Percentiles rank a stretch among this genome's conserved stretches.
Conservation (phyloP, 2,888 invertebrate species). For the Eulithis prunata region DNA sequence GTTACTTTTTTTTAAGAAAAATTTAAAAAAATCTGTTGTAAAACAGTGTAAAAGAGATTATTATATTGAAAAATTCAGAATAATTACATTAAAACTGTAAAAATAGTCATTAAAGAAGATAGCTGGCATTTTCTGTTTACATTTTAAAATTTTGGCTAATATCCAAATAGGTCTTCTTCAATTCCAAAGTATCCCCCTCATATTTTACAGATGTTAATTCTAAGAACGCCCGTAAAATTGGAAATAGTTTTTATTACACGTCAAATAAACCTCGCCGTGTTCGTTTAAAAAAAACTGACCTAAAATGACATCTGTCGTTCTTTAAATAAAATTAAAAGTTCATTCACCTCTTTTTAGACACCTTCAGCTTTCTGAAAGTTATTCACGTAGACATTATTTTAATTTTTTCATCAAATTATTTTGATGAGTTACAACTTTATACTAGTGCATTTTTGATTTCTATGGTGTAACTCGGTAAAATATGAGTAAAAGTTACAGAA, state of each 20-base stretch:
- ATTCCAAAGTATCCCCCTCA: constrained; percentile 30
- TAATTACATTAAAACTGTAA: constrained; percentile 18
- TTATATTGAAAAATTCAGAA: not conserved
- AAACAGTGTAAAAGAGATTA: too few species aligned
- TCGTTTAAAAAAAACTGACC: constrained; percentile 24
- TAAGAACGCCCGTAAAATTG: constrained; percentile 4
- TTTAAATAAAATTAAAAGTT: constrained; percentile 24
- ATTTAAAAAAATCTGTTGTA: too few species aligned
- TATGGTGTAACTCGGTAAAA: too few species aligned
- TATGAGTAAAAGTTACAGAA: too few species aligned
- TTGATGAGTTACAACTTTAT: too few species aligned
- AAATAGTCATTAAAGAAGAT: constrained; percentile 49
- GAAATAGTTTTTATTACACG: constrained; percentile 11
- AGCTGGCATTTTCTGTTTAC: constrained; percentile 49
- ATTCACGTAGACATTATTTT: too few species aligned
- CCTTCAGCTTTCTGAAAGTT: not conserved
- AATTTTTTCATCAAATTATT: too few species aligned
- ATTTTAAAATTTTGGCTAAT: constrained; percentile 47
- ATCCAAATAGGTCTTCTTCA: constrained; percentile 50
- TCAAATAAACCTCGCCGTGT: constrained; percentile 14
- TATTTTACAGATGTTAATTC: constrained; percentile 25
- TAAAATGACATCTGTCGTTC: constrained; percentile 12
- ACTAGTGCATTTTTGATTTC: too few species aligned
- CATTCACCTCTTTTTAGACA: constrained; percentile 12
- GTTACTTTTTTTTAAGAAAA: too few species aligned